These are phyloP conservation scores for Chlorops oryzae DNA, from an alignment of 1,140 invertebrate species.

Conservation along the genomic window DNA sequence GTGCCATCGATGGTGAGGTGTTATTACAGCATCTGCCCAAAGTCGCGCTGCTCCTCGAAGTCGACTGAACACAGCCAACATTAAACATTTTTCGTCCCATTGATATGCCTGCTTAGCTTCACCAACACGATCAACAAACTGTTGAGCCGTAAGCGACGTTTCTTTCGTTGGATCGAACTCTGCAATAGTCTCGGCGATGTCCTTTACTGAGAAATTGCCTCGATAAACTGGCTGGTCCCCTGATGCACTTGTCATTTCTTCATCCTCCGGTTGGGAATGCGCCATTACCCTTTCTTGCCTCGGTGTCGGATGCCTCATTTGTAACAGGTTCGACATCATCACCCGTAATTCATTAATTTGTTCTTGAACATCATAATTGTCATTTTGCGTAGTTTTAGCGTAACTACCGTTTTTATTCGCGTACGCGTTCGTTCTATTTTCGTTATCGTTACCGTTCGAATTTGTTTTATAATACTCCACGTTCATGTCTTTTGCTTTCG, in stretches of 20 bases:
- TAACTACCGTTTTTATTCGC: too few species aligned
- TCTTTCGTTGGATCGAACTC: slow-evolving; percentile 9
- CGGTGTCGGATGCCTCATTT: not conserved
- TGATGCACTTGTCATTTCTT: too few species aligned
- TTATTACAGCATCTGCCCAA: slow-evolving; percentile 3
- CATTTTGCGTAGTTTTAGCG: too few species aligned
- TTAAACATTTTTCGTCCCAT: slow-evolving; percentile 13
- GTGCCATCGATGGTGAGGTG: not conserved
- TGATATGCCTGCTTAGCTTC: slow-evolving; percentile 4
- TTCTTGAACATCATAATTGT: not conserved
- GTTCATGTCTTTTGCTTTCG: too few species aligned
- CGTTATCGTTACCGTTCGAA: not conserved
- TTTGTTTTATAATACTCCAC: too few species aligned
- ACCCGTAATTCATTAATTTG: not conserved
- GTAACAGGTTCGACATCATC: not conserved
- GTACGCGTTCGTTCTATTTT: not conserved
- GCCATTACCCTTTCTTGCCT: not conserved
- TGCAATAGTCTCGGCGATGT: slow-evolving; percentile 3
- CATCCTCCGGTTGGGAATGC: too few species aligned
- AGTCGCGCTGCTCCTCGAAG: slow-evolving; percentile 6
- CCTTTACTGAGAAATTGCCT: not conserved
- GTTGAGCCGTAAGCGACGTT: not conserved
- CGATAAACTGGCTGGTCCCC: too few species aligned
- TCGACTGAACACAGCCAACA: slow-evolving; percentile 3
- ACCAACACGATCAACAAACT: slow-evolving; percentile 7